These are phyloP conservation scores for Chrosomus eos DNA, from an alignment of 2,797 vertebrate genomes.

Conservation along the genomic window DNA sequence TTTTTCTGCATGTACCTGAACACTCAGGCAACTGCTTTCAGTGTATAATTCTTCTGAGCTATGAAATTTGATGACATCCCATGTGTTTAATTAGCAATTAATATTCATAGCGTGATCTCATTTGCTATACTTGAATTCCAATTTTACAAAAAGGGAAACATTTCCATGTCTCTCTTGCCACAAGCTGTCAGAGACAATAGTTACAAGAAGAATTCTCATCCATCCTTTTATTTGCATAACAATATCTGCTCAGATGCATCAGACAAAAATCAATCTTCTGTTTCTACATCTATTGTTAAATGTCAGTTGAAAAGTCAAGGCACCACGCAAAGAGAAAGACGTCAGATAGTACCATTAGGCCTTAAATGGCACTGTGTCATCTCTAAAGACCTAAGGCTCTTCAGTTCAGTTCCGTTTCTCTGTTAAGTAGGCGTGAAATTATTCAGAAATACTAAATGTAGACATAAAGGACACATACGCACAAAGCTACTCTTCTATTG, in stretches of 20 bases:
- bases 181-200: not conserved
- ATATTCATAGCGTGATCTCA: constrained; percentile 30
- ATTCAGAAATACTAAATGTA: constrained; percentile 10
- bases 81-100: constrained; percentile 40
- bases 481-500: constrained; percentile 13
- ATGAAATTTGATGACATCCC: constrained; percentile 6
- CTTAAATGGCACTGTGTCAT: constrained; percentile 22
- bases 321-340: not conserved
- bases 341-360: not conserved
- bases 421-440: constrained; percentile 7
- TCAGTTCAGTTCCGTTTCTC: not conserved
- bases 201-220: constrained; percentile 13
- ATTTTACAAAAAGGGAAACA: constrained; percentile 1
- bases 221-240: constrained; percentile 39
- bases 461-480: not conserved
- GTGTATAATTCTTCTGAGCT: not conserved
- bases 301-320: constrained; percentile 42
- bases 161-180: not conserved
- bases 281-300: constrained; percentile 39
- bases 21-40: not conserved
- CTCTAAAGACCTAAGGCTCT: constrained; percentile 10
- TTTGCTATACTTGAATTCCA: constrained; percentile 13
- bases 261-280: not conserved
- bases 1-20: constrained; percentile 3
- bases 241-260: constrained; percentile 31